Evolutionary conservation across 2,888 invertebrate genomes (phyloP).

Genomic region (Spisula solida): DNA sequence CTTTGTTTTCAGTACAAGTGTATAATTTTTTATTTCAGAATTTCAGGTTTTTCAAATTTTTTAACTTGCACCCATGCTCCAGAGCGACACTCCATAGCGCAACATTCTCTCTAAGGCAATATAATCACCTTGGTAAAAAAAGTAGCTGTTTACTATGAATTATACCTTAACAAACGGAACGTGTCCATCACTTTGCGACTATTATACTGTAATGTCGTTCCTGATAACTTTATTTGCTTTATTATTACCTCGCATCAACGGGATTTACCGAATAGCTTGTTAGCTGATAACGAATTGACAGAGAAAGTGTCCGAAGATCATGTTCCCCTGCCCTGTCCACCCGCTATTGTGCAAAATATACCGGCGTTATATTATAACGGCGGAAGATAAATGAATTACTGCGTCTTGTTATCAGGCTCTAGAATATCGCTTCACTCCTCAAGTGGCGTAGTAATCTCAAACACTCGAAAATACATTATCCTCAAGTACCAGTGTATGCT

Average conservation of each 20-base stretch:
- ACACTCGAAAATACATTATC: constrained; percentile 46
- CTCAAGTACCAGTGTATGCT: not conserved
- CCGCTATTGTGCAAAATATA: not conserved
- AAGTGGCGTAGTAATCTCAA: constrained; percentile 40
- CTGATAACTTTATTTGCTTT: not conserved
- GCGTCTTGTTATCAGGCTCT: constrained; percentile 34
- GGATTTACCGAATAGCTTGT: not conserved
- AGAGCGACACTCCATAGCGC: no score
- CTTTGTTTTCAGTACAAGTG: no score
- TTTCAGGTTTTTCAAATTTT: no score
- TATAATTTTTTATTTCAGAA: no score
- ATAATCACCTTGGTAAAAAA: no score
- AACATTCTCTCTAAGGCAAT: no score
- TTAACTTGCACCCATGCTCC: no score
- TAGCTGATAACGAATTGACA: not conserved
- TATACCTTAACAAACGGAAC: not conserved
- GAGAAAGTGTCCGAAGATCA: not conserved
- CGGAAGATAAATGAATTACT: constrained; percentile 42
- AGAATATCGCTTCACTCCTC: constrained; percentile 31
- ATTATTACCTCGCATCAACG: not conserved
- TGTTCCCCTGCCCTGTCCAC: not conserved
- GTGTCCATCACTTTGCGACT: not conserved
- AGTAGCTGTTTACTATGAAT: no score
- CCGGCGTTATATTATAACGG: not conserved
- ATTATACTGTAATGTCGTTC: not conserved